Evolutionary conservation across 2,888 invertebrate genomes (phyloP).

Genomic region (Metalampra italica): DNA sequence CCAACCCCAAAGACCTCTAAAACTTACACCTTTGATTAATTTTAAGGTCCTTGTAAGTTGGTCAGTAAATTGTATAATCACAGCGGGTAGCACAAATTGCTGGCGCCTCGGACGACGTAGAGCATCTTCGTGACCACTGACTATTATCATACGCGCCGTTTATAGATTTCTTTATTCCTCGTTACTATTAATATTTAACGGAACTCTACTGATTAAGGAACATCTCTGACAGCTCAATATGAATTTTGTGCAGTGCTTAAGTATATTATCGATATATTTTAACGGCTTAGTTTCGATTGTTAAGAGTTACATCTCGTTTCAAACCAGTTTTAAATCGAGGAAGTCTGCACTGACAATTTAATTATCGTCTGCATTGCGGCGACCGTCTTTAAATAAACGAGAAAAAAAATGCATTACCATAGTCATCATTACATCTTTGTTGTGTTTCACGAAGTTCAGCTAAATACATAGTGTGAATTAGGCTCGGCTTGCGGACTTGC

Average conservation of each 20-base stretch:
- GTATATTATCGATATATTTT: constrained; percentile 49
- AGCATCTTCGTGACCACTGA: constrained; percentile 65
- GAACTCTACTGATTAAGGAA: constrained; percentile 58
- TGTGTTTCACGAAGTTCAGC: constrained; percentile 73
- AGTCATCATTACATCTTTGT: constrained; percentile 66
- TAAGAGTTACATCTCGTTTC: constrained; percentile 13
- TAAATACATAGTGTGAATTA: constrained; percentile 74
- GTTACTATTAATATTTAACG: constrained; percentile 52
- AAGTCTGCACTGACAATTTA: constrained; percentile 67
- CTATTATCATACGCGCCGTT: constrained; percentile 61
- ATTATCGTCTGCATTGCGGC: constrained; percentile 59
- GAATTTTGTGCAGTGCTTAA: constrained; percentile 49
- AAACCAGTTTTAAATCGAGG: constrained; percentile 65
- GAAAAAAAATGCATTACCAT: constrained; percentile 70
- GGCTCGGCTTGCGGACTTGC: constrained; percentile 41
- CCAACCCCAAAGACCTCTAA: constrained; percentile 37
- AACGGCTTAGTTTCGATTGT: constrained; percentile 27
- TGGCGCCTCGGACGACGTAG: constrained; percentile 61
- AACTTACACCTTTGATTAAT: constrained; percentile 17
- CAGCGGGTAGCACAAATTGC: constrained; percentile 64
- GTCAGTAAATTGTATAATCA: constrained; percentile 44
- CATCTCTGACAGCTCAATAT: constrained; percentile 55
- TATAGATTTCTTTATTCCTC: constrained; percentile 54
- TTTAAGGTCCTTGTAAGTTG: constrained; percentile 25
- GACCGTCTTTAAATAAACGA: constrained; percentile 63